These are phyloP conservation scores for Hetaerina titia DNA, from an alignment of 2,888 invertebrate genomes.

Conservation along the genomic window DNA sequence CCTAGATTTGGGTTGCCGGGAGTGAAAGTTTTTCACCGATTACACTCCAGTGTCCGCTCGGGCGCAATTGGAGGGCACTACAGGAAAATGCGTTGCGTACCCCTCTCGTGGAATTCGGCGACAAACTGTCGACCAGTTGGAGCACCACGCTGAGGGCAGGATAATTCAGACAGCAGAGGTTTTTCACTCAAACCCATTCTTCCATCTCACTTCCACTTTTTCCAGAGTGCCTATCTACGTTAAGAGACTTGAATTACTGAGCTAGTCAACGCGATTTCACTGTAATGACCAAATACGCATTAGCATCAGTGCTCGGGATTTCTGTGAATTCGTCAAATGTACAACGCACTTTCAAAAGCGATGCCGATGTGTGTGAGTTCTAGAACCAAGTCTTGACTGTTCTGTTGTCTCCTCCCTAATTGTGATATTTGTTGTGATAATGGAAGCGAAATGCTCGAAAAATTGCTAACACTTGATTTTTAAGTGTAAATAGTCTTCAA, in stretches of 20 bases:
- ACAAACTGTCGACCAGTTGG: background rate
- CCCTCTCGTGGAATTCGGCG: background rate
- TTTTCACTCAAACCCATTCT: background rate
- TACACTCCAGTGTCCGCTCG: background rate
- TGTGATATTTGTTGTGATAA: no score
- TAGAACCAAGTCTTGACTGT: no score
- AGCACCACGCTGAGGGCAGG: background rate
- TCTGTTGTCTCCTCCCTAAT: no score
- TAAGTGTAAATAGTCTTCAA: no score
- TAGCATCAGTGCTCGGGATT: no score
- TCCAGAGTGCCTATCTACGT: background rate
- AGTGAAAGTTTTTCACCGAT: background rate
- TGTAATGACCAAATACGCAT: background rate
- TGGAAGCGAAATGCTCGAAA: no score
- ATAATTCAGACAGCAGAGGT: background rate
- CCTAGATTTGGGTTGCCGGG: background rate
- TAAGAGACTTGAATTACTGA: background rate
- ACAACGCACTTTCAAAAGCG: no score
- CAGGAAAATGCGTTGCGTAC: background rate
- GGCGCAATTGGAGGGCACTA: background rate
- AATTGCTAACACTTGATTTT: no score
- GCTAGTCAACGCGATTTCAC: background rate
- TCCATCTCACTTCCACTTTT: background rate
- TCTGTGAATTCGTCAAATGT: no score
- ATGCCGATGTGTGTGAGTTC: no score